Evolutionary conservation across 2,888 invertebrate species (phyloP).

Genomic region (Drosophila neoperkinsi): DNA sequence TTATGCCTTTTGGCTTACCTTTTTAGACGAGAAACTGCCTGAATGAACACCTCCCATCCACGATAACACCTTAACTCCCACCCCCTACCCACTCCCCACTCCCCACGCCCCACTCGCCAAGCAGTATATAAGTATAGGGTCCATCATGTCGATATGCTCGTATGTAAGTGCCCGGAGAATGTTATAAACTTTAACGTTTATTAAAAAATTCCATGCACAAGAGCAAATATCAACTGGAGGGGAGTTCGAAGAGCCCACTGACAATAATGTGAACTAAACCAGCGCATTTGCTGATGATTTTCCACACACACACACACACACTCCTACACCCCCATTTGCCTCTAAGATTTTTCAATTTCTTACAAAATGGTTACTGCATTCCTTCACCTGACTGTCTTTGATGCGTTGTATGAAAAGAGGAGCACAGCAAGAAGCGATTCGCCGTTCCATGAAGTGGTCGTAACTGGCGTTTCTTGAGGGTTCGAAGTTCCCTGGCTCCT

Average conservation of each 20-base stretch:
- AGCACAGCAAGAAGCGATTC: constrained; percentile 17
- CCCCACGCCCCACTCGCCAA: background rate
- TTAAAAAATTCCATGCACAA: constrained; percentile 75
- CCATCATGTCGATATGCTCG: constrained; percentile 53
- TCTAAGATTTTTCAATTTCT: constrained; percentile 77
- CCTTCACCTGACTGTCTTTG: constrained; percentile 80
- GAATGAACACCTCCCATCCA: background rate
- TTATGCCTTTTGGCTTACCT: constrained; percentile 77
- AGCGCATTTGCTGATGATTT: constrained; percentile 75
- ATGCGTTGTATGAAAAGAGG: constrained; percentile 49
- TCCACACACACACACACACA: constrained; percentile 4
- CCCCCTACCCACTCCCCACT: background rate
- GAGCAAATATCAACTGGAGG: constrained; percentile 43
- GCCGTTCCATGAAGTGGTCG: constrained; percentile 57
- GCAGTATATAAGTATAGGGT: constrained; percentile 15
- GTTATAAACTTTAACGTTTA: constrained; percentile 81
- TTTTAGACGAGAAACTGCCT: constrained; percentile 33
- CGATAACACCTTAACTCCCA: constrained; percentile 3
- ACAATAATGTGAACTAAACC: constrained; percentile 79
- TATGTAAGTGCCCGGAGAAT: constrained; percentile 61
- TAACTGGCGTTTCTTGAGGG: constrained; percentile 37
- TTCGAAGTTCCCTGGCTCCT: constrained; percentile 18
- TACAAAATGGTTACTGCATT: constrained; percentile 74
- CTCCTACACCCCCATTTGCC: constrained; percentile 1
- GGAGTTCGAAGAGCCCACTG: constrained; percentile 14